Evolutionary conservation across 2,113 vertebrate genomes (phyloP).

Genomic region (Oostethus manadensis): DNA sequence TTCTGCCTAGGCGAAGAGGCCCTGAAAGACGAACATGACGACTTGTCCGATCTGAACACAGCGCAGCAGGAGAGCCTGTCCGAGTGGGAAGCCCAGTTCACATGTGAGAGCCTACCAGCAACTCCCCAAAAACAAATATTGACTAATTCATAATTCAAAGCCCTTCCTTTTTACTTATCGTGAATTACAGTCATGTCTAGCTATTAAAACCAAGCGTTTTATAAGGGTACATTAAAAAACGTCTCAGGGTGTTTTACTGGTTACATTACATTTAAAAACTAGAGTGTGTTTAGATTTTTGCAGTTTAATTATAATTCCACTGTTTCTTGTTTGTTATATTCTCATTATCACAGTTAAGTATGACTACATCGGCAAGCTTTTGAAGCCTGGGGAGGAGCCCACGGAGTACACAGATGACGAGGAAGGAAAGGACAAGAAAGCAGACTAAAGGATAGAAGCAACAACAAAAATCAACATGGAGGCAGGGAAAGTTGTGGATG

Average conservation of each 20-base stretch:
- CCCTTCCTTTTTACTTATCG: no score
- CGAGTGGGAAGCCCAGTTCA: constrained; percentile 97
- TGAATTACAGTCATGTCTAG: no score
- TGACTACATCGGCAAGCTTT: constrained; percentile 87
- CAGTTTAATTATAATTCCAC: no score
- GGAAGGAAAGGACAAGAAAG: constrained; percentile 74
- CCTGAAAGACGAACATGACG: constrained; percentile 86
- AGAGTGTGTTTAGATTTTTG: no score
- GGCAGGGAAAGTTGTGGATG: constrained; percentile 21
- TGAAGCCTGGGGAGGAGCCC: constrained; percentile 90
- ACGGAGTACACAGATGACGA: constrained; percentile 94
- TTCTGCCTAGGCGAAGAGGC: constrained; percentile 94
- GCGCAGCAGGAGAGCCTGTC: constrained; percentile 86
- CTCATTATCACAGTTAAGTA: constrained; percentile 81
- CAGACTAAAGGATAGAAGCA: constrained; percentile 44
- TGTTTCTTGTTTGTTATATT: neutral
- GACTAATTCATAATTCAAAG: no score
- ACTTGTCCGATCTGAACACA: constrained; percentile 87
- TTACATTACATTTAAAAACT: no score
- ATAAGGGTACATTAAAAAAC: no score
- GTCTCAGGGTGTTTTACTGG: no score
- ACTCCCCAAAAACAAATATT: no score
- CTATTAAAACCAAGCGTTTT: no score
- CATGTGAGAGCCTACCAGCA: constrained; percentile 60
- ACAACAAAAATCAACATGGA: neutral